These are phyloP conservation scores for Oeneis ivallda DNA, from an alignment of 2,888 invertebrate genomes.

Conservation along the genomic window DNA sequence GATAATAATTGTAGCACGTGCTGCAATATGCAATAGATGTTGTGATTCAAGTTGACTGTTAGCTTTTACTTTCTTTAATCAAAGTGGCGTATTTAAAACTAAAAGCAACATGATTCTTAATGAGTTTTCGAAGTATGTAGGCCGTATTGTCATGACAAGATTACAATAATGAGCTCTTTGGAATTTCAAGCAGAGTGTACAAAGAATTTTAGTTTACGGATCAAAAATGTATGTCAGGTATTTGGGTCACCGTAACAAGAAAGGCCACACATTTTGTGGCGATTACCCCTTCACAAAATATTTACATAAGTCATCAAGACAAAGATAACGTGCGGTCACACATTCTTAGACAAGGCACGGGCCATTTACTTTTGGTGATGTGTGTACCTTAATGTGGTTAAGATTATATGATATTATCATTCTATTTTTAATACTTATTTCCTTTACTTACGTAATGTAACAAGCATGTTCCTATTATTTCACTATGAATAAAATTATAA, in stretches of 20 bases:
- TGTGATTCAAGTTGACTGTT: background rate
- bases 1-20: too few relatives aligned
- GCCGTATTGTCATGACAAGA: constrained; percentile 31
- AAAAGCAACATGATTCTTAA: constrained; percentile 10
- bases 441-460: background rate
- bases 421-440: background rate
- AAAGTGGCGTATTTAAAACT: background rate
- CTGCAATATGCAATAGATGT: background rate
- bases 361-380: background rate
- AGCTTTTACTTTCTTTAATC: background rate
- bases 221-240: constrained; percentile 55
- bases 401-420: background rate
- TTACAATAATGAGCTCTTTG: constrained; percentile 27
- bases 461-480: background rate
- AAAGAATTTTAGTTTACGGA: constrained; percentile 51
- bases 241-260: constrained; percentile 53
- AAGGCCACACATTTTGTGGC: constrained; percentile 48
- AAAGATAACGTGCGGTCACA: background rate
- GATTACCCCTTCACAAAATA: constrained; percentile 58
- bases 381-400: background rate
- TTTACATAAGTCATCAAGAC: constrained; percentile 31
- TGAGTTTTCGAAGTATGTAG: constrained; percentile 27
- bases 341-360: background rate
- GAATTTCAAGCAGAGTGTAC: constrained; percentile 40
- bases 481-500: background rate